Evolutionary conservation across 2,888 invertebrate species (phyloP).

Genomic region (Drosophila aldrichi): DNA sequence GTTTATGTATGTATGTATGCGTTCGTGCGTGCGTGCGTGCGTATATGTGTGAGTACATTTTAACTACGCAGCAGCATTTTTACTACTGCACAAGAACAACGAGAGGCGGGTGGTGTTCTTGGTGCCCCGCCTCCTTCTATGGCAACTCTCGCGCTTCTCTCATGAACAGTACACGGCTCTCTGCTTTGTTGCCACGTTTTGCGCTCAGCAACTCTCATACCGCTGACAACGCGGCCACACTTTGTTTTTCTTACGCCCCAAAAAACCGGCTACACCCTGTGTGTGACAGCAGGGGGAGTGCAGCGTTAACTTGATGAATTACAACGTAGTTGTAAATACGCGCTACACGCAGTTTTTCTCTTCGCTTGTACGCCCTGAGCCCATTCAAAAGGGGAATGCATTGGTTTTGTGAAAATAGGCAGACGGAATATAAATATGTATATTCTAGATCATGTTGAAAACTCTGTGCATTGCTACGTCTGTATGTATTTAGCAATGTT

Average conservation of each 20-base stretch:
- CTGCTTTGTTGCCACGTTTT: conserved; percentile 58
- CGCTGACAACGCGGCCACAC: conserved; percentile 71
- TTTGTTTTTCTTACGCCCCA: conserved; percentile 53
- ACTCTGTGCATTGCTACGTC: too few species aligned
- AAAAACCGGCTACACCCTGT: conserved; percentile 48
- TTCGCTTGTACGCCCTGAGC: background rate
- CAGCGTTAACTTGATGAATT: conserved; percentile 65
- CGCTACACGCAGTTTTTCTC: conserved; percentile 39
- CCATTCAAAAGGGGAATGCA: background rate
- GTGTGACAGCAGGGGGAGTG: background rate
- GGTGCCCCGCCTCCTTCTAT: conserved; percentile 21
- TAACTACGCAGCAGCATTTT: conserved; percentile 76
- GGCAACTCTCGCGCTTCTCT: conserved; percentile 21
- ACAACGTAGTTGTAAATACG: conserved; percentile 64
- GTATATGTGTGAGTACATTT: conserved; percentile 43
- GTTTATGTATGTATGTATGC: conserved; percentile 24
- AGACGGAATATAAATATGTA: background rate
- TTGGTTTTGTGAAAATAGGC: background rate
- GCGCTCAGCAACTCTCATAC: conserved; percentile 43
- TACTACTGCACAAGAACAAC: conserved; percentile 53
- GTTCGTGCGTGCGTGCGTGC: conserved; percentile 16
- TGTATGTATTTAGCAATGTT: too few species aligned
- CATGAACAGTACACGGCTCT: conserved; percentile 32
- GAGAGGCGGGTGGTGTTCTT: conserved; percentile 34
- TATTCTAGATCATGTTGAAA: too few species aligned